Base-by-base conservation (phyloP, 2,113 vertebrate genomes). In the Regulus satrapa region DNA sequence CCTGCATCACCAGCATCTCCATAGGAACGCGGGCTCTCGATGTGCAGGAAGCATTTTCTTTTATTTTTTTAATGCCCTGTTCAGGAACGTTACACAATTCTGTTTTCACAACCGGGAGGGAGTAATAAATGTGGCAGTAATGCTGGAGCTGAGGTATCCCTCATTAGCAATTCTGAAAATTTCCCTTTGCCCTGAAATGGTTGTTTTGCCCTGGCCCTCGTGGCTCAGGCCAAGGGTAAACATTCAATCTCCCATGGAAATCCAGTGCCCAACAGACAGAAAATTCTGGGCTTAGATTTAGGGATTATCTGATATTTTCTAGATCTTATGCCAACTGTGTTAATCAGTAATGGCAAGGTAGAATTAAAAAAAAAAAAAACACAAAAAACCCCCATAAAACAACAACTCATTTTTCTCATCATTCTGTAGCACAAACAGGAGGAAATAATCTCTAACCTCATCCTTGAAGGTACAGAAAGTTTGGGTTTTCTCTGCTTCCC, bases 201-300 rank as follows among this genome's bases (percentile, higher is more conserved):
- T 20, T 16, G 46, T 7, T 69, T 26, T 40, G 18, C 17, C 29
- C 23, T 6, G 26, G 40, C 9, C 46, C 26, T 71, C 40, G 55
- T 1, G 2, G 61, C 7, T 0, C 0, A 51, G 51, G 29, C 64
- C 56, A 28, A 14, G 0, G 55, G 10, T 11, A 41, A 48, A 48
- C 17, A 5, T 5, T 18, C 64, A 66, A 80, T 13, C 76, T 10
- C 67, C 14, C 14, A 8, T 9, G 48, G n/a, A 82, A 79, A 80
- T 45, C 24, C 41, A 14, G 3, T 1, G 5, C 41, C 40, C 36
- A 8, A n/a, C 0, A 7, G 76, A 16, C 13, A 43, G 40, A 72
- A 82, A 85, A 82, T 43, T 58, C 52, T 17, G 8, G 8, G 4
- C 21, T 51, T 72, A 54, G 58, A 75, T 75, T 87, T 41, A 66